Conservation (phyloP, 2,797 vertebrate genomes). For the Gobio occitaniae region DNA sequence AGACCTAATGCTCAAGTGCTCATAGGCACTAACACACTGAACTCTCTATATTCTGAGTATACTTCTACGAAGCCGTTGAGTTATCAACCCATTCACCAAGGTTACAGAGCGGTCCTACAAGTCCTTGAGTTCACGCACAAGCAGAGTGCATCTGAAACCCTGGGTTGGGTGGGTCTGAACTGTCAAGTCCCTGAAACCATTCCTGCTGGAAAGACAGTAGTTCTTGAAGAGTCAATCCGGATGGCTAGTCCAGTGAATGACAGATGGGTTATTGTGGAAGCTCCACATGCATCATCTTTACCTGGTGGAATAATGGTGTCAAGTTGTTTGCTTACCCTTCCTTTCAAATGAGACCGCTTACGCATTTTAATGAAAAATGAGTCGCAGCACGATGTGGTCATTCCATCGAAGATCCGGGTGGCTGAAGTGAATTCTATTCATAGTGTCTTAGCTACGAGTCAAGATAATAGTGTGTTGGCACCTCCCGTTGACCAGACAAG, state of each 20-base stretch:
- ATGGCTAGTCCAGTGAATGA: neutral
- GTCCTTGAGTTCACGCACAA: neutral
- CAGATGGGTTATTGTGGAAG: conserved; percentile 24
- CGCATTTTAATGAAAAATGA: conserved; percentile 8
- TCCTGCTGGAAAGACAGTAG: conserved; percentile 11
- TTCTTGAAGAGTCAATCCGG: neutral
- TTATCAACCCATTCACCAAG: neutral
- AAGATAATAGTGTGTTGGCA: neutral
- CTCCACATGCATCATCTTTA: neutral
- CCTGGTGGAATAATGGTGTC: neutral
- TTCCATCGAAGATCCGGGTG: neutral
- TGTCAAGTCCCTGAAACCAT: neutral
- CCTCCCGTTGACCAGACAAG: neutral
- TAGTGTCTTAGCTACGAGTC: neutral
- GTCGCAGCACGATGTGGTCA: neutral
- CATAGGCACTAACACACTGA: conserved; percentile 12
- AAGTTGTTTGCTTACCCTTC: conserved; percentile 11
- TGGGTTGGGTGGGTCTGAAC: neutral
- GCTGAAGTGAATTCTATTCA: neutral
- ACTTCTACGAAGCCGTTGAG: neutral
- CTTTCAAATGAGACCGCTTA: neutral
- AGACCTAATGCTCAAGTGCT: conserved; percentile 9
- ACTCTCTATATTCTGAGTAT: conserved; percentile 6
- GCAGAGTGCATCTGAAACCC: neutral
- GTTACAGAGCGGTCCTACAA: conserved; percentile 12